Conservation (phyloP, 2,888 invertebrate genomes). For the Yponomeuta plumbellus region DNA sequence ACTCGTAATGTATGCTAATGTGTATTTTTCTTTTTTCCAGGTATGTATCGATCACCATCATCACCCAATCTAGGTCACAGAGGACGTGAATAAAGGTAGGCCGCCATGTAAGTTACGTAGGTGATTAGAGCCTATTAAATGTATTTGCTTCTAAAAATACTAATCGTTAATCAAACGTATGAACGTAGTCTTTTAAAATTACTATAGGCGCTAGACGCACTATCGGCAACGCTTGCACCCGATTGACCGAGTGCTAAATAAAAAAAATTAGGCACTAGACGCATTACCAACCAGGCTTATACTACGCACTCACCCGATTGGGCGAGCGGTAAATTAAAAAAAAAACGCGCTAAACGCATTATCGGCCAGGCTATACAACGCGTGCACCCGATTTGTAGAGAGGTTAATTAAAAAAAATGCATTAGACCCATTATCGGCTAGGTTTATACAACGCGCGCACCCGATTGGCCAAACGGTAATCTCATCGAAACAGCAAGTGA, state of each 20-base stretch:
- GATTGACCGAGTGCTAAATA: background rate
- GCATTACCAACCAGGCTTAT: background rate
- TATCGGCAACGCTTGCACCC: background rate
- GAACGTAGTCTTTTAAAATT: background rate
- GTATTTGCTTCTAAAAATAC: background rate
- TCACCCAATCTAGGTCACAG: background rate
- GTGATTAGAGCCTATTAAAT: background rate
- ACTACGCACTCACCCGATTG: background rate
- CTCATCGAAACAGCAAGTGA: slow-evolving; percentile 29
- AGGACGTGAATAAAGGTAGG: background rate
- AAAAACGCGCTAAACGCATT: background rate
- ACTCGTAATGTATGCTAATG: background rate
- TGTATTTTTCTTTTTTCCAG: background rate
- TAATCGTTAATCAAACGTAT: background rate
- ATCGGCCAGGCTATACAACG: background rate
- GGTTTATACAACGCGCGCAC: background rate
- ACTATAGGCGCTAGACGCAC: background rate
- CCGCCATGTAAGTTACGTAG: background rate
- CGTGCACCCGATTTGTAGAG: background rate
- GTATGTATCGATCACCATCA: slow-evolving; percentile 1
- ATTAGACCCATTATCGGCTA: background rate
- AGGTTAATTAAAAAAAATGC: no score
- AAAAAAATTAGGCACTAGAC: no score
- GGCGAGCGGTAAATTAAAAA: background rate
- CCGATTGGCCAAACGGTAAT: background rate